Percentiles rank a stretch among this genome's conserved stretches.
phyloP scores from a whole-genome alignment of 2,113 vertebrate genomes.

The Hippopotamus amphibius region DNA sequence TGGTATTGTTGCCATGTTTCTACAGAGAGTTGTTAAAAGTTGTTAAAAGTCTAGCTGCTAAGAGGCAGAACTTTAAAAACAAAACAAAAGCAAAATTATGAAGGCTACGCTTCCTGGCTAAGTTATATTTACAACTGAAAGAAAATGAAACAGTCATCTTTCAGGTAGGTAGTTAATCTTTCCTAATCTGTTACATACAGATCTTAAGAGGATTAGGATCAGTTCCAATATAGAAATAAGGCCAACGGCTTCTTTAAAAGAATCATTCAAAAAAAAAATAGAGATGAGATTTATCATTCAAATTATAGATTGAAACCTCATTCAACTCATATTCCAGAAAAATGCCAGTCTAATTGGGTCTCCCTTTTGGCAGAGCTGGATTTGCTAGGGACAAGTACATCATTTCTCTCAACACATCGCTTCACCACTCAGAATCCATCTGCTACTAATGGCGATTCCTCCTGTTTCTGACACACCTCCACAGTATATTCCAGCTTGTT shows the following conservation, averaged over 20 bases:
- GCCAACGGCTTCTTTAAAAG: slow-evolving; percentile 66
- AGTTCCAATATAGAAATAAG: slow-evolving; percentile 61
- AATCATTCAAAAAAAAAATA: slow-evolving; percentile 44
- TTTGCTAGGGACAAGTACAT: neutral
- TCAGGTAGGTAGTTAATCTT: neutral
- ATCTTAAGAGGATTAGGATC: slow-evolving; percentile 76
- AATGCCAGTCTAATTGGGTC: neutral
- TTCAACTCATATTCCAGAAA: slow-evolving; percentile 23
- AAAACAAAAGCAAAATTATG: neutral
- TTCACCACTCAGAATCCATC: neutral
- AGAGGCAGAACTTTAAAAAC: neutral
- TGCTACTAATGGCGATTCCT: neutral
- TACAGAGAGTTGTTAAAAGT: neutral
- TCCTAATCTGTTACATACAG: neutral
- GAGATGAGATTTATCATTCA: slow-evolving; percentile 58
- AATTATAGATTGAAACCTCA: slow-evolving; percentile 58
- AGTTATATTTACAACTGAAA: neutral
- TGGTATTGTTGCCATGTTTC: neutral
- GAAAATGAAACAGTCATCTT: neutral
- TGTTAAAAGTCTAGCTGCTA: neutral
- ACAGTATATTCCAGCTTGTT: neutral
- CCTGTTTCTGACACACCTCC: slow-evolving; percentile 18
- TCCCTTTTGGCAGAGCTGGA: slow-evolving; percentile 25
- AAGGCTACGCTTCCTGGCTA: neutral
- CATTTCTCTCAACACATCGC: neutral